Base-by-base conservation (phyloP, 2,888 invertebrate species). In the Spicauda simplicius region DNA sequence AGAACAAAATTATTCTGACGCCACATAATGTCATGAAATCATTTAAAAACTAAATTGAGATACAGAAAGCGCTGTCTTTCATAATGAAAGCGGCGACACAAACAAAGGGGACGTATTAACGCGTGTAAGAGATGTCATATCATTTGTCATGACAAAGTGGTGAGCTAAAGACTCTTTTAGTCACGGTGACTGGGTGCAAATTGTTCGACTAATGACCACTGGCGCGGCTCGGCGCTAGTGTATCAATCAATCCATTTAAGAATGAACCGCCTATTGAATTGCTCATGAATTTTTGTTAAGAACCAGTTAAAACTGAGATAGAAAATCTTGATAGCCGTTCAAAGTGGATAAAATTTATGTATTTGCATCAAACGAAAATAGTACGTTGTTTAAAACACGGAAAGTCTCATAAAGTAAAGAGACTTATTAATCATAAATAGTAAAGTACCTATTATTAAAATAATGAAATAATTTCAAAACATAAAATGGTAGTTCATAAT, bases 111-210 rank as follows among this genome's bases (percentile, higher is more conserved):
- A 77, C 77, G 75, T 76, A 80, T 79, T 79, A 76, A 74, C 71
- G 70, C 74, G 69, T 65, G 70, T 68, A 67, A 70, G 74, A 76
- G 71, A 70, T 73, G 74, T 74, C 69, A 69, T 64, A 74, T 77
- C 81, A 73, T 81, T 80, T 80, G 79, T 81, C 80, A 79, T 63
- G 72, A 71, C 73, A 72, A 79, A 80, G 74, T 79, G 77, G 73
- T 72, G 68, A 71, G 74, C 71, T 73, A 73, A 69, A 73, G 71
- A 70, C 69, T 69, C 68, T 57, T 58, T 63, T 68, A 73, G 70
- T 72, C 69, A 69, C 66, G 60, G 67, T 69, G 71, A 73, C 74
- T 64, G 52, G 45, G 50, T 71, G 70, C 66, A 71, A 70, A 71
- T 71, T 69, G 67, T 20, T 57, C 52, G 53, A 58, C 30, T 68